Base-by-base conservation (phyloP, 2,888 invertebrate species). In the Melipona beecheii region DNA sequence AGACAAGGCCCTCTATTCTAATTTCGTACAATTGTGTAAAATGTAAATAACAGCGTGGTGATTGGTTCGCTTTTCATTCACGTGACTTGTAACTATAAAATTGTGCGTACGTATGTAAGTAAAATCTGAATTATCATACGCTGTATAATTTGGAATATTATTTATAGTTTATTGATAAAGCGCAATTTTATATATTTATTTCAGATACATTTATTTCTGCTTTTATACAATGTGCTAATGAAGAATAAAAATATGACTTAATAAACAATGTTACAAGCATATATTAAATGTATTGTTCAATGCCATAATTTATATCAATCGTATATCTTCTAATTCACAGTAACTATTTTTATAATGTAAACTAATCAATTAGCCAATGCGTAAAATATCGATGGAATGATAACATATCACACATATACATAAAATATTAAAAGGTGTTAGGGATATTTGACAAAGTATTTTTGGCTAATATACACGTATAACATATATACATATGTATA, bases 161-260 rank as follows among this genome's bases (percentile, higher is more conserved):
- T 27, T 24, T 60, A 52, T 43, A 43, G 2, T 24, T 43, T 19
- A n/a, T 64, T 50, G 36, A 19, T 60, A 43, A 77, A 13, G 17
- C 19, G 27, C 52, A 24, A 17, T 31, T 21, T 64, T 54, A 21
- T 27, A 6, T 19, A 56, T 78, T 24, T 66, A 50, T 5, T 75
- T 75, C 68, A 19, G 68, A 68, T 68, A 68, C 52, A 58, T 68
- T 36, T 2, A 27, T 52, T 2, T 43, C 9, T 58, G 56, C n/a
- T 15, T 15, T 15, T 58, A 2, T 0, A n/a, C 15, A n/a, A 58
- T 15, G n/a, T n/a, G 15, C 54, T 78, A n/a, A 43, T n/a, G 27
- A 62, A 56, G 64, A 79, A 64, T 62, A 68, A 73, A 81, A 60
- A 56, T 81, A 60, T 15, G 15, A 65, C 0, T 71, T 64, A 43